phyloP scores from a whole-genome alignment of 2,888 invertebrate species.

The Ferrisia virgata region DNA sequence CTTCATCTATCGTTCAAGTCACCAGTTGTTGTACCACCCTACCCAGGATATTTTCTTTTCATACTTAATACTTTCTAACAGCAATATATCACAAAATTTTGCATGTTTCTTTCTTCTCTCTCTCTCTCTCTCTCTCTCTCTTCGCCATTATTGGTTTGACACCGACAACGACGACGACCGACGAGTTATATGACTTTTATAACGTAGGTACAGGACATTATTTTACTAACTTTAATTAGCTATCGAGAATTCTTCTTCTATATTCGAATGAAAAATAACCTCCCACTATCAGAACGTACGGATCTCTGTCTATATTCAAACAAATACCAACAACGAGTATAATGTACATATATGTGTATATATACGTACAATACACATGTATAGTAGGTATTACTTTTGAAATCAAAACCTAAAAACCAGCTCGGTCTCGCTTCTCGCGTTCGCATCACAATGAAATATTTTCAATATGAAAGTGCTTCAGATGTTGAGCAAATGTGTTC shows the following conservation, averaged over 20 bases:
- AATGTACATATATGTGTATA: no score
- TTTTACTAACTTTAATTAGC: background rate
- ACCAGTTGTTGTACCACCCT: background rate
- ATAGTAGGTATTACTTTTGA: background rate
- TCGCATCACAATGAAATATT: constrained; percentile 8
- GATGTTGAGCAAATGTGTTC: constrained; percentile 31
- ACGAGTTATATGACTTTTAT: background rate
- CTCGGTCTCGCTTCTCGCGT: background rate
- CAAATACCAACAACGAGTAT: background rate
- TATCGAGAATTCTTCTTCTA: background rate
- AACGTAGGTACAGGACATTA: no score
- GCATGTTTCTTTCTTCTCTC: background rate
- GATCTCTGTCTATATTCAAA: background rate
- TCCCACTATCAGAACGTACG: background rate
- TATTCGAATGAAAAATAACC: background rate
- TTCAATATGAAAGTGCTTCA: constrained; percentile 28
- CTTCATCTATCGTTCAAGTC: constrained; percentile 6
- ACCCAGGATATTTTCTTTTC: no score
- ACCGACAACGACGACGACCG: no score
- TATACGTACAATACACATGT: background rate
- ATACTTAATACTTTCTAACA: constrained; percentile 17
- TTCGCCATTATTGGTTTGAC: no score
- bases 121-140: background rate
- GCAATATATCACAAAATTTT: background rate
- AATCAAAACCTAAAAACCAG: background rate